Evolutionary conservation across 2,888 invertebrate species (phyloP), one percentile per base, ranked within the genome.

Genomic region (Cephus pulcher): DNA sequence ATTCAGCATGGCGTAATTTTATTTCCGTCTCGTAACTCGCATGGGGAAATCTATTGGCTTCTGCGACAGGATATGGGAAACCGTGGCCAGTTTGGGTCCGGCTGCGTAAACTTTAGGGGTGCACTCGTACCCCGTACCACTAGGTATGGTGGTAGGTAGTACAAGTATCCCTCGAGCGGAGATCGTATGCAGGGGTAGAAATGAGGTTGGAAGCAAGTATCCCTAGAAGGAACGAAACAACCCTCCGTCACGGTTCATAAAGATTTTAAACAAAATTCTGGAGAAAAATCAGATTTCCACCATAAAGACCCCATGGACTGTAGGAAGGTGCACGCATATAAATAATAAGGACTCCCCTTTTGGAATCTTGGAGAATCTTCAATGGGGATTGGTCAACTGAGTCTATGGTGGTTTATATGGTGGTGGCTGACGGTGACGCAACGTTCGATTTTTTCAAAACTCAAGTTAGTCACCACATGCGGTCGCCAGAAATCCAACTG

Each of bases 211-310:
- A 15, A 23, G 23, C 56, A 56, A 56, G 56, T 56, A 56, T 56
- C 56, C 56, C 56, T 56, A 0, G 56, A 56, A 80, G 80, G 80
- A 76, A 77, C 78, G 80, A 77, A 80, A 78, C 80, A 81, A 84
- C 88, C 89, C 88, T 88, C 85, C 88, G 90, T 89, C 84, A 90
- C 90, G 90, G 87, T 88, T 90, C 90, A 90, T 90, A 90, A 90
- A 90, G 88, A 87, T 88, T 90, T 90, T 90, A 90, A 90, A 90
- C 88, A 89, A 90, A 89, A 90, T 88, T 86, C 86, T 82, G 87
- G 87, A 56, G 56, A 88, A 89, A 85, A 90, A 87, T 87, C 85
- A 87, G 83, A 88, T 89, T 89, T 87, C 87, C 82, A 80, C 40
- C 73, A 82, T 80, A 81, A 80, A 81, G 77, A 80, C 74, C 74